Base-by-base conservation (phyloP, 2,888 invertebrate species). In the Gryllus longicercus region DNA sequence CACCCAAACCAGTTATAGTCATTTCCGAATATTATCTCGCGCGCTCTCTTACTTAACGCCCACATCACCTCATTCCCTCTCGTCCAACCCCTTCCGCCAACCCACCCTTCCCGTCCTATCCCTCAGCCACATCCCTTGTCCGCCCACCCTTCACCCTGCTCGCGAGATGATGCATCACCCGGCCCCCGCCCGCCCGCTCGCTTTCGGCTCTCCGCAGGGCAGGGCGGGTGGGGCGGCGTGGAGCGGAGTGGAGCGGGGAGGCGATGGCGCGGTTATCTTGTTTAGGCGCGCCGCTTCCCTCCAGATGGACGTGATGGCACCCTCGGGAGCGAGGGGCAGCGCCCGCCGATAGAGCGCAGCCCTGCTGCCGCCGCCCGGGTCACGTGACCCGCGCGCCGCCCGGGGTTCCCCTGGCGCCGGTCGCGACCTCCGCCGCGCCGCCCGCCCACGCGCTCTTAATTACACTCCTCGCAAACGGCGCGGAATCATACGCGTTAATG, bases 231-330 rank as follows among this genome's bases (percentile, higher is more conserved):
- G 51, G 51, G 51, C 12, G 16, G 51, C 1, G 51, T 2, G 51
- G 51, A 1, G 51, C 2, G 51, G 51, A 16, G 16, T 2, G 51
- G 16, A 14, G 51, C 12, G 51, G 18, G 16, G 63, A 63, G 63
- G 63, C 63, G 63, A 3, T 63, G 63, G 63, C 63, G 63, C 18
- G 63, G 63, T 63, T 63, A 63, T 63, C 63, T 63, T 63, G 63
- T 63, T 63, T 63, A 63, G 63, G 16, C 16, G 16, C 63, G 63
- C 63, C 63, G 63, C 63, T 63, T 63, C 63, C 63, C 63, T 63
- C 63, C 63, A 63, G 63, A 63, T 63, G 63, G 63, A 63, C 63
- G 63, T 63, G 63, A 63, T 63, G 63, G 63, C 63, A 18, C 63
- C 63, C 63, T 63, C 18, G 63, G 63, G 63, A 63, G 63, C 63